Percentiles rank a stretch among this genome's conserved stretches.
Evolutionary conservation across 1,140 invertebrate species (phyloP).

Genomic region (Trichomalopsis sarcophagae): DNA sequence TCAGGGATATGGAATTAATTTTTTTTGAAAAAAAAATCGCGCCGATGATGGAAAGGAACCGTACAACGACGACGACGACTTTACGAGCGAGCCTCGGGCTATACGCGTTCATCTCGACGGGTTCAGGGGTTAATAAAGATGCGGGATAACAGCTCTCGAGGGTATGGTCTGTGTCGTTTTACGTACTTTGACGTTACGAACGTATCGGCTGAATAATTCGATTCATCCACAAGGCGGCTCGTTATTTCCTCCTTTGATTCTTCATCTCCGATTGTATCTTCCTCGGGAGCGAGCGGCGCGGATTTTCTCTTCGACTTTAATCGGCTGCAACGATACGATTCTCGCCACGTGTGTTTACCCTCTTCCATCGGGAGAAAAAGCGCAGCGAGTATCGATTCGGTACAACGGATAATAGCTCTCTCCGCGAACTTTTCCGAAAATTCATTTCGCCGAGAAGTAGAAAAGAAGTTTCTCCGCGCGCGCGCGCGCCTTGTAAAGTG

Average conservation of each 20-base stretch:
- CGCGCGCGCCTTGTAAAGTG: background rate
- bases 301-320: constrained; percentile 30
- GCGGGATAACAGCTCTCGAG: constrained; percentile 17
- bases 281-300: background rate
- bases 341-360: too few species aligned
- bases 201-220: background rate
- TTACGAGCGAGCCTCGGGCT: constrained; percentile 8
- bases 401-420: too few species aligned
- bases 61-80: background rate
- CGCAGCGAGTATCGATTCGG: too few species aligned
- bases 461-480: background rate
- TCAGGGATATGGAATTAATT: too few species aligned
- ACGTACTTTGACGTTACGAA: too few species aligned
- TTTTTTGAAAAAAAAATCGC: too few species aligned
- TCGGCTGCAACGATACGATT: background rate
- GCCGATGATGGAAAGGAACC: too few species aligned
- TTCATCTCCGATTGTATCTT: constrained; percentile 7
- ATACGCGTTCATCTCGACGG: constrained; percentile 54
- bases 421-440: background rate
- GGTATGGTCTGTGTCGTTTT: too few species aligned
- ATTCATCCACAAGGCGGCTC: constrained; percentile 11
- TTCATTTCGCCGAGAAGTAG: background rate
- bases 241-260: constrained; percentile 26
- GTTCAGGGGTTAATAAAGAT: constrained; percentile 55
- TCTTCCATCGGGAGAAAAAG: too few species aligned